Percentiles rank a stretch among this genome's conserved stretches.
phyloP scores from a whole-genome alignment of 2,797 vertebrate genomes.

The Micropoecilia bifurca region DNA sequence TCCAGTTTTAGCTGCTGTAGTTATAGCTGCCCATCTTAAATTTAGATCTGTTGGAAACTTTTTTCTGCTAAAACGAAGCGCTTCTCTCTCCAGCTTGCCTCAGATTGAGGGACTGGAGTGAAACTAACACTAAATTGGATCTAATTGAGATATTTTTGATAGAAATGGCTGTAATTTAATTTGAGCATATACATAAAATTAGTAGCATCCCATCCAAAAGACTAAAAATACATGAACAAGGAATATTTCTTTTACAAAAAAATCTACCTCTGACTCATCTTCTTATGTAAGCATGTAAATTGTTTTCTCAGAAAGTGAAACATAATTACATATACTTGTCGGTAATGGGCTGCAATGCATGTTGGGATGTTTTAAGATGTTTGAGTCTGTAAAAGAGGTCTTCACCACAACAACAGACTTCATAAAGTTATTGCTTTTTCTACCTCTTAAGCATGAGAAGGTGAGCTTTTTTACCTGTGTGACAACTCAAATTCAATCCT shows the following conservation, averaged over 20 bases:
- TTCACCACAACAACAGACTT: too few relatives aligned
- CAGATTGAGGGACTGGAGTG: not conserved
- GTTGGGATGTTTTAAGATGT: slow-evolving; percentile 24
- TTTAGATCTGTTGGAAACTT: not conserved
- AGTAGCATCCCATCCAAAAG: not conserved
- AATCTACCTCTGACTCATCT: slow-evolving; percentile 15
- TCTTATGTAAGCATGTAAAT: slow-evolving; percentile 39
- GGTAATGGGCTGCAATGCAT: slow-evolving; percentile 34
- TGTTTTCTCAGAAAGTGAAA: slow-evolving; percentile 52
- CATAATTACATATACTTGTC: slow-evolving; percentile 25
- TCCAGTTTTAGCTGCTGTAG: not conserved
- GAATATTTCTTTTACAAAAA: not conserved
- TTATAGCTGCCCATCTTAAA: not conserved
- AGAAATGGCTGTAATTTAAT: not conserved
- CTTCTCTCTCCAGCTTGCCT: not conserved
- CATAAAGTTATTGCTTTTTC: slow-evolving; percentile 18
- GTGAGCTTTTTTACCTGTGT: slow-evolving; percentile 21
- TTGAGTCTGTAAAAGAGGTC: too few relatives aligned
- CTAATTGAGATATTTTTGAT: not conserved
- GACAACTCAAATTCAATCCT: slow-evolving; percentile 14
- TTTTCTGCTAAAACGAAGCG: not conserved
- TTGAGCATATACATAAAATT: not conserved
- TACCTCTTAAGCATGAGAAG: slow-evolving; percentile 42
- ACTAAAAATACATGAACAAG: not conserved
- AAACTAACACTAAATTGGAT: not conserved